Percentiles rank a stretch among this genome's conserved stretches.
Evolutionary conservation across 2,113 vertebrate species (phyloP).

Genomic region (Calidris pugnax): DNA sequence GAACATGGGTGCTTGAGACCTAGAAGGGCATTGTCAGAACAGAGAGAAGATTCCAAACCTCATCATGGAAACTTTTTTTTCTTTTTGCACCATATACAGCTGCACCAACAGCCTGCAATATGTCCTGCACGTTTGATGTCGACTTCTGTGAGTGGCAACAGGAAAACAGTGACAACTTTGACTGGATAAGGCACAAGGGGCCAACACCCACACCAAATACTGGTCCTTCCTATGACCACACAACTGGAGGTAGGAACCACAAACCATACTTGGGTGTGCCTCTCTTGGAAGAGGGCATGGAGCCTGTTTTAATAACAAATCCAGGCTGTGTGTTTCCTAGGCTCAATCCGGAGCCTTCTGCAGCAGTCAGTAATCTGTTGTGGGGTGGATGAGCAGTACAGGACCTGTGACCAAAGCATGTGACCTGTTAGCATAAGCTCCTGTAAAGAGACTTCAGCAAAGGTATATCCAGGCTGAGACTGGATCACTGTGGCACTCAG

Average conservation of each 20-base stretch:
- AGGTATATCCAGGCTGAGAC: not conserved
- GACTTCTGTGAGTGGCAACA: slow-evolving; percentile 80
- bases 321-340: not conserved
- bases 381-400: not conserved
- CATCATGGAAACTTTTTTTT: not conserved
- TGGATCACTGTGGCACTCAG: not conserved
- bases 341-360: not conserved
- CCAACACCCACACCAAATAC: slow-evolving; percentile 72
- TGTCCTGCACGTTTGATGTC: slow-evolving; percentile 72
- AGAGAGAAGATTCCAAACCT: not conserved
- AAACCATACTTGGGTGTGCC: not conserved
- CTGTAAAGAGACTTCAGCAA: not conserved
- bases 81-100: not conserved
- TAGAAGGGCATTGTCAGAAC: not conserved
- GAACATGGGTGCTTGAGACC: not conserved
- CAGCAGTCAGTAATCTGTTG: not conserved
- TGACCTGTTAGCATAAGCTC: not conserved
- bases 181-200: slow-evolving; percentile 80
- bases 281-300: not conserved
- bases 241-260: slow-evolving; percentile 75
- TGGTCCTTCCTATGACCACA: slow-evolving; percentile 80
- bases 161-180: slow-evolving; percentile 71
- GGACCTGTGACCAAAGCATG: not conserved
- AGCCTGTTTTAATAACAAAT: not conserved
- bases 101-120: not conserved